Conservation (phyloP, 1,140 invertebrate genomes). For the Amphibalanus amphitrite region DNA sequence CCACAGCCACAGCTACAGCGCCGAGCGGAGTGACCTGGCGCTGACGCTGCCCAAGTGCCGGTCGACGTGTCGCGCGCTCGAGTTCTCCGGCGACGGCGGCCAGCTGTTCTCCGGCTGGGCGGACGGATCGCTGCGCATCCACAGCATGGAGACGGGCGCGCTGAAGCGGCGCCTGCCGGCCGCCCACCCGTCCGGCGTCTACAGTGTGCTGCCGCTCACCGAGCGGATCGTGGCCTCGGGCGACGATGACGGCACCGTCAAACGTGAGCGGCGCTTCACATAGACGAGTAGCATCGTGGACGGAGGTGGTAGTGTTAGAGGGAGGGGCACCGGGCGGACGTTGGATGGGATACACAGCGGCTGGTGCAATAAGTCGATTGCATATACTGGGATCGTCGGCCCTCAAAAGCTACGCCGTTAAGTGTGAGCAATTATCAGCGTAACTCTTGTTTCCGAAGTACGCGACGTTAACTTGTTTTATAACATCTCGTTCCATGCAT, state of each 20-base stretch:
- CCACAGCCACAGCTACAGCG: not conserved
- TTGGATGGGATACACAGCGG: too few relatives aligned
- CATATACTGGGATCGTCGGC: too few relatives aligned
- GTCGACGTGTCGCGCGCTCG: slow-evolving; percentile 1
- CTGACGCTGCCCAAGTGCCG: not conserved
- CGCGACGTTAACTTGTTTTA: too few relatives aligned
- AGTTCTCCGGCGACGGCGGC: slow-evolving; percentile 1
- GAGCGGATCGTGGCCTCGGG: slow-evolving; percentile 66
- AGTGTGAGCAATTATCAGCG: too few relatives aligned
- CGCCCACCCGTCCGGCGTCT: slow-evolving; percentile 62
- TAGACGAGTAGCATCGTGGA: too few relatives aligned
- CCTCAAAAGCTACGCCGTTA: too few relatives aligned
- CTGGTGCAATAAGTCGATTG: too few relatives aligned
- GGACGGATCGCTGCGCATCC: not conserved
- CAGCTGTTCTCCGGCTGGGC: not conserved
- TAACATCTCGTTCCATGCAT: too few relatives aligned
- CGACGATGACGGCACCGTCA: slow-evolving; percentile 48
- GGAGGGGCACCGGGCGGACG: too few relatives aligned
- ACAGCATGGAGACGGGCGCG: slow-evolving; percentile 2
- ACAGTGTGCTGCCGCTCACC: slow-evolving; percentile 51
- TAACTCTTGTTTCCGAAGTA: too few relatives aligned
- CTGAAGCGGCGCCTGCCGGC: slow-evolving; percentile 33
- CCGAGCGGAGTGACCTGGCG: not conserved
- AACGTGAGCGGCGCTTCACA: slow-evolving; percentile 23
- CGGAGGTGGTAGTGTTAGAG: too few relatives aligned